phyloP scores from a whole-genome alignment of 2,888 invertebrate genomes.

The Phania funesta region DNA sequence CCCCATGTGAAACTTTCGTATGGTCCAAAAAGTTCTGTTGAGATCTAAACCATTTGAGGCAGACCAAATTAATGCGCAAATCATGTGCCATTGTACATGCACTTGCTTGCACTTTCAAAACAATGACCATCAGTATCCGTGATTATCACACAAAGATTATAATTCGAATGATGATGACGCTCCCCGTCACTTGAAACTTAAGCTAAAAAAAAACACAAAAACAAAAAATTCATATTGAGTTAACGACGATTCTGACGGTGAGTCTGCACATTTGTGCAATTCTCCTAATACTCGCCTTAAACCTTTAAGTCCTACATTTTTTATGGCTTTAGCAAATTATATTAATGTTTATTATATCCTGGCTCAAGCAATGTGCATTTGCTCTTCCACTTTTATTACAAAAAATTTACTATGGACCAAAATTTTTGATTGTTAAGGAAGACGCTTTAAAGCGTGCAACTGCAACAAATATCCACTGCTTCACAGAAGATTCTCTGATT shows the following conservation, averaged over 20 bases:
- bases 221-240: background rate
- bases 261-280: conserved; percentile 41
- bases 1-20: no score
- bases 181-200: no score
- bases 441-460: background rate
- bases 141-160: conserved; percentile 30
- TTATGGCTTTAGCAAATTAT: conserved; percentile 55
- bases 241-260: conserved; percentile 31
- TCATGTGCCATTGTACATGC: conserved; percentile 28
- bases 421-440: conserved; percentile 46
- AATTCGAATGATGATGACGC: conserved; percentile 26
- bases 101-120: conserved; percentile 31
- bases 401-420: background rate
- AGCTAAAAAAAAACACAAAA: background rate
- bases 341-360: conserved; percentile 65
- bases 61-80: conserved; percentile 17
- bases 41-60: background rate
- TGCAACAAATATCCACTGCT: background rate
- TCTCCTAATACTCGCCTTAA: background rate
- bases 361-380: conserved; percentile 10
- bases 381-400: background rate
- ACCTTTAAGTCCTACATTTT: background rate
- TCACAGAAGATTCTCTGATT: conserved; percentile 1
- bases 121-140: background rate
- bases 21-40: background rate